Evolutionary conservation across 2,888 invertebrate genomes (phyloP), one percentile per base, ranked within the genome.

Genomic region (Dryadula phaetusa): DNA sequence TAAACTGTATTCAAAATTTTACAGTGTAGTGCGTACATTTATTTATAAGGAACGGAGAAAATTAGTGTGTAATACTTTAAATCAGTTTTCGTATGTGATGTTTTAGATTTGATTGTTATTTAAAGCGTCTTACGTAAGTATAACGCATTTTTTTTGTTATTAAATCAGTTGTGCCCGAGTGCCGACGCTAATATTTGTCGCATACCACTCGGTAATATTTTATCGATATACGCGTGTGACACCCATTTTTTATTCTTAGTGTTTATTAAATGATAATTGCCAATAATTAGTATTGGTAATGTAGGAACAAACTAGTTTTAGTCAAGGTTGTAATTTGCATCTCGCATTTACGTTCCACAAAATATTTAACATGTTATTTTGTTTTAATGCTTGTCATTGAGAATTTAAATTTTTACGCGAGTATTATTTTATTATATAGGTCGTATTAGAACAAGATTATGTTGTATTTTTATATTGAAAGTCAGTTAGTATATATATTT

Each of bases 121-220:
- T 86, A 83, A 75, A 81, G 82, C 82, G 78, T 86, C 83, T 92
- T 91, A 90, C 86, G 92, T 92, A 91, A 92, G 92, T 92, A 89
- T 80, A 81, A 76, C 72, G 68, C 75, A 76, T 77, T 83, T 81
- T 69, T 83, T 82, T 85, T 80, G 85, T 87, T 71, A 82, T 83
- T 85, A 84, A 87, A 81, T 83, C 64, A 62, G 71, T 71, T 65
- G 72, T 68, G 58, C 67, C 60, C 49, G 49, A 60, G 6, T 56
- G 54, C 58, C 61, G 62, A 46, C 32, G 54, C 60, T 52, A 60
- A 65, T 37, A 42, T 47, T n/a, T 62, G 65, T 61, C 49, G 61
- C 53, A 60, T 25, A 12, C 16, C 42, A 32, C 32, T 25, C 46
- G 47, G 42, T 34, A 47, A 47, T 64, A 66, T 61, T 69, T 69